Conservation (phyloP, 2,113 vertebrate genomes). For the Lanius ludovicianus region DNA sequence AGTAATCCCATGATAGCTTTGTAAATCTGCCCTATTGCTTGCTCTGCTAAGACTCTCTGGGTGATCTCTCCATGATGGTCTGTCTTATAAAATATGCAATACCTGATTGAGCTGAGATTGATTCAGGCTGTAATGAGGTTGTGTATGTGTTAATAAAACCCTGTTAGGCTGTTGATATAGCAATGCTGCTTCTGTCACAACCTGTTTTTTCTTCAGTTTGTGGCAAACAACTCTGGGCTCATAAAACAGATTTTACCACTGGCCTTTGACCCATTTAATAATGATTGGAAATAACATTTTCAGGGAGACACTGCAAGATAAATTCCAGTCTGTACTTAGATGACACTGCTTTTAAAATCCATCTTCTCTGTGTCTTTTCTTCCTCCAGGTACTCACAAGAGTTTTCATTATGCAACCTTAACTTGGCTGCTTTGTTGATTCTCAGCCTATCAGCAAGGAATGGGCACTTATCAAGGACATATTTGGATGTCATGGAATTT, state of each 20-base stretch:
- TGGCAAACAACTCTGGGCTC: not conserved
- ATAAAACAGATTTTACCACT: not conserved
- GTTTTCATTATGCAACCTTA: not conserved
- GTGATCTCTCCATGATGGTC: not conserved
- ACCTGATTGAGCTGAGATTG: not conserved
- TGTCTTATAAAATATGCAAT: not conserved
- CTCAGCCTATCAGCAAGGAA: not conserved
- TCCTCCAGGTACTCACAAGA: not conserved
- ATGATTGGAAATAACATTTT: not conserved
- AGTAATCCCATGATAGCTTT: not conserved
- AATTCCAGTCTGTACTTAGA: not conserved
- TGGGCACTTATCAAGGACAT: not conserved
- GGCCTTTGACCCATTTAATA: not conserved
- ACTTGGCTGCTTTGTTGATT: accelerated
- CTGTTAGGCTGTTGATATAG: not conserved
- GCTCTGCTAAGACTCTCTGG: not conserved
- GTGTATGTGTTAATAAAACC: not conserved
- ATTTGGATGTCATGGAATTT: not conserved
- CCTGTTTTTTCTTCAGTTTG: not conserved
- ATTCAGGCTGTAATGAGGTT: not conserved
- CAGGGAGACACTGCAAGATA: not conserved
- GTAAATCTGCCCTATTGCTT: not conserved
- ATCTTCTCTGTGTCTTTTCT: not conserved
- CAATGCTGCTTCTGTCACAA: not conserved
- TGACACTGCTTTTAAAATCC: not conserved